Conservation (phyloP, 2,888 invertebrate species). For the Tetanocera ferruginea region DNA sequence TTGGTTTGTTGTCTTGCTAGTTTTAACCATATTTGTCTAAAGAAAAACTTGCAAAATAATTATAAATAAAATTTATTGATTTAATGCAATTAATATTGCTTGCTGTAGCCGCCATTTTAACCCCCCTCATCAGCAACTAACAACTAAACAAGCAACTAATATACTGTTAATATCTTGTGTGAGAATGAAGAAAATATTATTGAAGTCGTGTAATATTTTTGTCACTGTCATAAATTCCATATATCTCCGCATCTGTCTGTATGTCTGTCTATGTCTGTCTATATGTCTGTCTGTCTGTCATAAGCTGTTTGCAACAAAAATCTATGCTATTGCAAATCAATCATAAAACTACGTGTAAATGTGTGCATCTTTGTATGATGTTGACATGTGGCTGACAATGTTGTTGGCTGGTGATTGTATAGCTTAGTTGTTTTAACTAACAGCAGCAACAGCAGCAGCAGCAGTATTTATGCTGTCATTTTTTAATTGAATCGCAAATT, state of each 20-base stretch:
- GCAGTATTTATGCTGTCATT: conserved; percentile 7
- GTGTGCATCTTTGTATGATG: not conserved
- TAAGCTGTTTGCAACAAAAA: conserved; percentile 2
- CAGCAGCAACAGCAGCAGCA: not conserved
- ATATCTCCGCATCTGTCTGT: not conserved
- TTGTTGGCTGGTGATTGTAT: not conserved
- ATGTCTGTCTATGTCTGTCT: not conserved
- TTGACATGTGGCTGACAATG: not conserved
- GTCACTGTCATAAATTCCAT: conserved; percentile 26
- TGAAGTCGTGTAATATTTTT: not conserved
- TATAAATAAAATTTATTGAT: conserved; percentile 26
- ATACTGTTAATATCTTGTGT: not conserved
- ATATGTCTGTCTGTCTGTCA: conserved; percentile 5
- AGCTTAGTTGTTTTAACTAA: too few relatives aligned
- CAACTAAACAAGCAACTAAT: not conserved
- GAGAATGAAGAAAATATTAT: conserved; percentile 10
- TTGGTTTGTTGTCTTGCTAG: not conserved
- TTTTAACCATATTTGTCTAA: conserved; percentile 12
- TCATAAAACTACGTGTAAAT: not conserved
- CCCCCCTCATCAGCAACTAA: not conserved
- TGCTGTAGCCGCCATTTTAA: not conserved
- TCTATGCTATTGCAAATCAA: conserved; percentile 15
- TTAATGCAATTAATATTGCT: conserved; percentile 26
- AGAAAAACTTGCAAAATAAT: conserved; percentile 21
- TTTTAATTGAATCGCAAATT: conserved; percentile 17